Base-by-base conservation (phyloP, 53 echinoderm and acorn worm species). In the Echinometra lucunter region DNA sequence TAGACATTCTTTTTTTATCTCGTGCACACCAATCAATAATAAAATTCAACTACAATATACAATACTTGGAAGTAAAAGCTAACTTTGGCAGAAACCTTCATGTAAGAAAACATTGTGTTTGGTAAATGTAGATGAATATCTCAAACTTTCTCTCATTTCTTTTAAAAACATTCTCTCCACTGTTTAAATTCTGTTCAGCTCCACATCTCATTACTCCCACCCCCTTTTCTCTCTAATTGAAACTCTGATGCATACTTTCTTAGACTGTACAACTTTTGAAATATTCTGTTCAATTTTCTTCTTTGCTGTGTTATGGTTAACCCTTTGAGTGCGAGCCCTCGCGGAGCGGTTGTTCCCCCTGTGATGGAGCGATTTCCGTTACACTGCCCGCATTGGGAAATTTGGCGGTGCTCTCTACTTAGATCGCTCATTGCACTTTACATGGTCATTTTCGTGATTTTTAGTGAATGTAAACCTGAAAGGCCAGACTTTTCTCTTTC, bases 31-130 rank as follows among this genome's bases (percentile, higher is more conserved):
- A 56, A 56, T 56, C 56, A 56, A 9, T n/a, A n/a, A n/a, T 53
- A 53, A 49, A 53, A 18, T 21, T 63, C 23, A 63, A 18, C 17
- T 63, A 63, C 1, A 63, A 12, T 63, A 74, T 35, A 30, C 28
- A 27, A 35, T 1, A 82, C 7, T 42, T 82, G 82, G 82, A 82
- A 82, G 82, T 82, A 42, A 82, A 44, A 78, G 21, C 37, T 82
- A 82, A 82, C 82, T 82, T 82, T 82, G 82, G 82, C 82, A 85
- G 53, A 85, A 72, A 85, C 49, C 85, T 85, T 30, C 49, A 85
- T 44, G 44, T 16, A 38, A 38, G 69, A 81, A 40, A 81, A 42
- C 15, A 49, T n/a, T n/a, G 44, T 25, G 49, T 85, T 47, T 49
- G 85, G 49, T 28, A 85, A 13, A n/a, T 47, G 49, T 49, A 23